phyloP scores from a whole-genome alignment of 2,888 invertebrate species.

The Venustoraphidia nigricollis region DNA sequence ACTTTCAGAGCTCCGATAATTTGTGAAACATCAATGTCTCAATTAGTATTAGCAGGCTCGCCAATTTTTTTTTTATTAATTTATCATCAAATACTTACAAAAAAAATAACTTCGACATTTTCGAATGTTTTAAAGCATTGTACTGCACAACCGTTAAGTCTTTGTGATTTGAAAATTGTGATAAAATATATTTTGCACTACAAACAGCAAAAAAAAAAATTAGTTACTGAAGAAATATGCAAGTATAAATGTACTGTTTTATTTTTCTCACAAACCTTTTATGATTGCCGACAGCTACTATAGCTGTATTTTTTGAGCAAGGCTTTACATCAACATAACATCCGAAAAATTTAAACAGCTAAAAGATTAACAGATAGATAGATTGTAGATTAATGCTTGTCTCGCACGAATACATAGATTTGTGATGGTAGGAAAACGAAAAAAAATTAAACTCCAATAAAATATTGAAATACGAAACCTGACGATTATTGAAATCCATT shows the following conservation, averaged over 20 bases:
- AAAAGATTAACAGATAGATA: constrained; percentile 11
- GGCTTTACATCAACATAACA: constrained; percentile 49
- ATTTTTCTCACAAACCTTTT: constrained; percentile 30
- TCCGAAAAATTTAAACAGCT: constrained; percentile 41
- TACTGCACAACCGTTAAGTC: constrained; percentile 20
- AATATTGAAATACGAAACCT: no score
- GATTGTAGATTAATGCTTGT: background rate
- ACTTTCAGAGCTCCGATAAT: no score
- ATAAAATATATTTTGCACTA: constrained; percentile 20
- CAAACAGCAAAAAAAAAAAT: constrained; percentile 8
- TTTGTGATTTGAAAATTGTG: constrained; percentile 13
- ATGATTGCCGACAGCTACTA: constrained; percentile 45
- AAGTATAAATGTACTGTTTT: no score
- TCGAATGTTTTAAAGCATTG: constrained; percentile 21
- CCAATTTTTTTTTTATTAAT: no score
- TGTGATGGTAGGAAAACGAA: no score
- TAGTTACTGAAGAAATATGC: background rate
- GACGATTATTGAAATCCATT: no score
- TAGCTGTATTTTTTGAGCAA: constrained; percentile 31
- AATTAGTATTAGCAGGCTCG: no score
- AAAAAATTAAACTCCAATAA: no score
- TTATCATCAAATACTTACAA: background rate
- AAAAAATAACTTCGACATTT: background rate
- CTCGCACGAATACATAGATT: background rate
- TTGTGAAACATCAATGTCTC: no score